Evolutionary conservation across 2,888 invertebrate genomes (phyloP).

Genomic region (Leucophora obtusa): DNA sequence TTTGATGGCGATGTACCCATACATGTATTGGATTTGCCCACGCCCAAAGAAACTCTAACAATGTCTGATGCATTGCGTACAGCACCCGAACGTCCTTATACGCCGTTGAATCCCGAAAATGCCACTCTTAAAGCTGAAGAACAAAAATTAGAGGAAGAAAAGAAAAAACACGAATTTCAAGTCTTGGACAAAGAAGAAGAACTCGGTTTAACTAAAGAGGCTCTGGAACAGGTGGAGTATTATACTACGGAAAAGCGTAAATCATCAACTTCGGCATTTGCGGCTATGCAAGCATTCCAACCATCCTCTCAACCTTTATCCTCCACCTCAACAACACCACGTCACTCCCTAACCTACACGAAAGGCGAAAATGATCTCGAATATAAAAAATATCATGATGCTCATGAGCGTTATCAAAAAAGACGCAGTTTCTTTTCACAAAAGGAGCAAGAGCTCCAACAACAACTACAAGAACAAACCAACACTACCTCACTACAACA

Average conservation of each 20-base stretch:
- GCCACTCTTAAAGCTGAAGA: constrained; percentile 74
- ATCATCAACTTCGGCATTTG: constrained; percentile 73
- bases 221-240: constrained; percentile 68
- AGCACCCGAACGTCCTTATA: constrained; percentile 83
- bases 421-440: constrained; percentile 74
- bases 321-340: constrained; percentile 65
- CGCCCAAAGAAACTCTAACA: constrained; percentile 80
- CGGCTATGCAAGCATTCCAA: constrained; percentile 78
- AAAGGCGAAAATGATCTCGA: constrained; percentile 70
- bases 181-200: constrained; percentile 75
- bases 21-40: constrained; percentile 77
- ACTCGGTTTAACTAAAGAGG: constrained; percentile 67
- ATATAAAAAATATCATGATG: constrained; percentile 72
- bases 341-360: constrained; percentile 67
- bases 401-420: constrained; percentile 74
- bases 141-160: constrained; percentile 70
- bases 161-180: constrained; percentile 75
- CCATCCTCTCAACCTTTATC: constrained; percentile 73
- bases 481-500: constrained; percentile 63
- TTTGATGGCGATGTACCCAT: constrained; percentile 79
- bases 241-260: constrained; percentile 67
- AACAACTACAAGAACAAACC: constrained; percentile 65
- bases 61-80: constrained; percentile 82
- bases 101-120: constrained; percentile 80
- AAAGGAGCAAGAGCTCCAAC: constrained; percentile 74